Evolutionary conservation across 2,888 invertebrate species (phyloP).

Genomic region (Aleiodes alternator): DNA sequence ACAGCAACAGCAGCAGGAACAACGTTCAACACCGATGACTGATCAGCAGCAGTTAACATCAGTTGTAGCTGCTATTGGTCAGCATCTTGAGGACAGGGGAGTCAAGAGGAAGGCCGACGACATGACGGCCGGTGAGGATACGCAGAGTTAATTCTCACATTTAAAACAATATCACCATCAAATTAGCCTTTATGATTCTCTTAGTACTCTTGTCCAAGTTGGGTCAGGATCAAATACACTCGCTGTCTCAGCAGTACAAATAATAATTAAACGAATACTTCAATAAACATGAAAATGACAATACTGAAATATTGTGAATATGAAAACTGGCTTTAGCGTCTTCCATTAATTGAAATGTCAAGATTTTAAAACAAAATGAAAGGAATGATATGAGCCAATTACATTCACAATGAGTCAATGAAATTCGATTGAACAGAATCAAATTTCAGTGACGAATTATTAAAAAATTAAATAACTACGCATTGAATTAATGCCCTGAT

Average conservation of each 20-base stretch:
- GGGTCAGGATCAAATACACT: constrained; percentile 70
- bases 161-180: constrained; percentile 3
- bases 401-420: constrained; percentile 26
- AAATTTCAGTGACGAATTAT: constrained; percentile 25
- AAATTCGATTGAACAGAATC: constrained; percentile 15
- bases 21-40: constrained; percentile 61
- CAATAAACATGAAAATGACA: constrained; percentile 51
- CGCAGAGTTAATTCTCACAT: constrained; percentile 59
- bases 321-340: constrained; percentile 20
- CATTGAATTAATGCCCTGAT: constrained; percentile 5
- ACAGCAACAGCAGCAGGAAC: constrained; percentile 63
- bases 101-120: constrained; percentile 73
- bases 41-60: constrained; percentile 60
- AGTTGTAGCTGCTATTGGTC: constrained; percentile 53
- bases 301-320: constrained; percentile 22
- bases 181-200: background rate
- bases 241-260: constrained; percentile 71
- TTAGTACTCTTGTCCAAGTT: constrained; percentile 67
- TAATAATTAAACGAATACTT: constrained; percentile 22
- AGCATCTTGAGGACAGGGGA: constrained; percentile 67
- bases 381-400: constrained; percentile 24
- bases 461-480: background rate
- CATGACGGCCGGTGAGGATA: constrained; percentile 65
- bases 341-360: constrained; percentile 11
- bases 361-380: background rate